phyloP scores from a whole-genome alignment of 2,797 vertebrate species.

The Sebastes trivittatus region DNA sequence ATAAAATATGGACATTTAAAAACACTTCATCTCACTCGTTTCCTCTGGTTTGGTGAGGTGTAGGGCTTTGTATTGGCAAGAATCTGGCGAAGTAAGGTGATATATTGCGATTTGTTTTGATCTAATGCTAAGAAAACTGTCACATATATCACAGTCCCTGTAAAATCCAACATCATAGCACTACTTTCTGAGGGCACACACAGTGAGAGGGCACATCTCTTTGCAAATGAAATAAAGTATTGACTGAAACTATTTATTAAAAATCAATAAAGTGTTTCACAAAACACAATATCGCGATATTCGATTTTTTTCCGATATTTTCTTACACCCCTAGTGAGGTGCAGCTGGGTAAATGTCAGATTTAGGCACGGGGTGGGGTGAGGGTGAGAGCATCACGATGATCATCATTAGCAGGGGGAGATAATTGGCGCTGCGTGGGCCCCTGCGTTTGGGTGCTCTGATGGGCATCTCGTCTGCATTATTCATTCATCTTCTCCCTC shows the following conservation, averaged over 20 bases:
- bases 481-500: constrained; percentile 77
- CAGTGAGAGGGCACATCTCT: neutral
- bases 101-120: too few species aligned
- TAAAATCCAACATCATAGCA: too few species aligned
- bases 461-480: constrained; percentile 82
- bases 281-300: too few species aligned
- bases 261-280: too few species aligned
- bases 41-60: neutral
- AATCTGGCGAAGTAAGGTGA: too few species aligned
- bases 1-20: constrained; percentile 56
- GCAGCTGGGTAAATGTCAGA: constrained; percentile 72
- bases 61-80: too few species aligned
- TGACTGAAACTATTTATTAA: too few species aligned
- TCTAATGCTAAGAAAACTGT: too few species aligned
- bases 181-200: too few species aligned
- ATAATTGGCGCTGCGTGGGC: constrained; percentile 78
- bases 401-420: constrained; percentile 78
- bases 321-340: neutral
- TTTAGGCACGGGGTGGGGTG: constrained; percentile 31
- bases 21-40: constrained; percentile 2
- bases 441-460: constrained; percentile 75
- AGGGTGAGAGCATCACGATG: constrained; percentile 54
- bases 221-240: too few species aligned
- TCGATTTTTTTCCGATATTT: too few species aligned
- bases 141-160: too few species aligned